Conservation (phyloP, 2,797 vertebrate genomes). For the Ceyx erithaca region DNA sequence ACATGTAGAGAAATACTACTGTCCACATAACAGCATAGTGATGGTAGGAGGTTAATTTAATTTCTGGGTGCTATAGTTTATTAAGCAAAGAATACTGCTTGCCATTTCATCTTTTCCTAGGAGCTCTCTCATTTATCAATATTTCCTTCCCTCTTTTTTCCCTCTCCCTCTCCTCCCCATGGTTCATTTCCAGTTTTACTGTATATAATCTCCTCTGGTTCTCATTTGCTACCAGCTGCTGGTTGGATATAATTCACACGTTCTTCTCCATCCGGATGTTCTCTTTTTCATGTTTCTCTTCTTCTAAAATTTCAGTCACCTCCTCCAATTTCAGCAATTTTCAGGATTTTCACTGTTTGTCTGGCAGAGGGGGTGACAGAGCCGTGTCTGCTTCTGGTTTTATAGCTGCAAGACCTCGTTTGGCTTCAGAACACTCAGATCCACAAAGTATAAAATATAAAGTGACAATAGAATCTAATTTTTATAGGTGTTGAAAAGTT, state of each 20-base stretch:
- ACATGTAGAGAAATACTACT: not conserved
- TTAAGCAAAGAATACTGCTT: not conserved
- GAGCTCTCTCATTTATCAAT: not conserved
- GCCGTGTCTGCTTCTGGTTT: not conserved
- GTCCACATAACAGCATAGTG: not conserved
- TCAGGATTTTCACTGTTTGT: not conserved
- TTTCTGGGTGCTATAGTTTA: not conserved
- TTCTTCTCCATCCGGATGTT: not conserved
- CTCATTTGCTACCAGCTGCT: not conserved
- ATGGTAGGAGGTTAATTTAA: not conserved
- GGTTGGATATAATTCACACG: not conserved
- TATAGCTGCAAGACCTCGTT: not conserved
- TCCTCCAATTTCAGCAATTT: not conserved
- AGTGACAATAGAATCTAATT: not conserved
- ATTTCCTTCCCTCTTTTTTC: not conserved
- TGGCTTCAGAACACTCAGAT: not conserved
- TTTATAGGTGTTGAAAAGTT: not conserved
- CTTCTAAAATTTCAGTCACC: not conserved
- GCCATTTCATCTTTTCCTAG: not conserved
- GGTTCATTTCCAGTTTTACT: not conserved
- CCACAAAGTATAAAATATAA: not conserved
- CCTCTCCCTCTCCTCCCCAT: not conserved
- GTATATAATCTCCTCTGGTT: not conserved
- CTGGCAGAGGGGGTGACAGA: fast-evolving
- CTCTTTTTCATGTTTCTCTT: not conserved